Base-by-base conservation (phyloP, 2,888 invertebrate species). In the Laothoe populi region DNA sequence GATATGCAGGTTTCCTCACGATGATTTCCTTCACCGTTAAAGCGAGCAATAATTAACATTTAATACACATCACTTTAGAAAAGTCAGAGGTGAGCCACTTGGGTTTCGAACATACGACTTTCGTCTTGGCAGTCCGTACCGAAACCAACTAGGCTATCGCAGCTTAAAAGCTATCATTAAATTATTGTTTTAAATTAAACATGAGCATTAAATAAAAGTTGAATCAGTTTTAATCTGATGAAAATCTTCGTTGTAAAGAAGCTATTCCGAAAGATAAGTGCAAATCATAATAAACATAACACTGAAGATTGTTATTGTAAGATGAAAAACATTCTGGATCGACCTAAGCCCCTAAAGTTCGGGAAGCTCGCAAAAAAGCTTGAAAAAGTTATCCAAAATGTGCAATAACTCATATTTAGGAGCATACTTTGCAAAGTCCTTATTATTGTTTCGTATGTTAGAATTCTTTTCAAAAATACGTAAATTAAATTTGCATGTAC, bases 371-470 rank as follows among this genome's bases (percentile, higher is more conserved):
- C 19, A 31, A 44, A 44, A 44, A 44, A 44, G n/a, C 44, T 16
- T 26, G 19, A 19, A 19, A 19, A 53, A 53, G 53, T 53, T 35
- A 24, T 48, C 13, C 26, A 11, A 53, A 35, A 53, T 16, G 26
- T 19, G 53, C 35, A 35, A 53, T 53, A 53, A 53, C 31, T 53
- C 53, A 53, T 53, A 10, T 53, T 53, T 35, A 19, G 19, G 13
- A 35, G n/a, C n/a, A 8, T 7, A n/a, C 16, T 49, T 49, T 49
- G 35, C 31, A 35, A 53, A 53, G 19, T 53, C 26, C 8, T 49
- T 49, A 19, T 53, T 53, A 53, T 53, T 53, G 8, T 53, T 53
- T 13, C 11, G 8, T n/a, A 16, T 49, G 44, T 53, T 35, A 16
- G 16, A 8, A 16, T 53, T 53, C 19, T 53, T 35, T 24, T 48